Base-by-base conservation (phyloP, 2,797 vertebrate genomes). In the Alectoris magna region DNA sequence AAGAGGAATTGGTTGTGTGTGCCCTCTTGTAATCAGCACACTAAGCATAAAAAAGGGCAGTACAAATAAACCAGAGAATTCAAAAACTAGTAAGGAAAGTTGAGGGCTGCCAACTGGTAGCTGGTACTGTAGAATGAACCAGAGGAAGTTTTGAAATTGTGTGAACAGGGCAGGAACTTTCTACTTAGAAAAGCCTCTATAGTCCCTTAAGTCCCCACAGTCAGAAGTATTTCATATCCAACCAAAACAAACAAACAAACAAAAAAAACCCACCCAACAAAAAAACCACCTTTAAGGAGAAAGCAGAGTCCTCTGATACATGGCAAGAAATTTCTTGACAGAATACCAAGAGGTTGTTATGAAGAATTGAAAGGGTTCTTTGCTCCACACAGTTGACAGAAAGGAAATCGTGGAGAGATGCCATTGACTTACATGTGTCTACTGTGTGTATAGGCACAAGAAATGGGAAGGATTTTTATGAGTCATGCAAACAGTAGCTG, bases 311-410 rank as follows among this genome's bases (percentile, higher is more conserved):
- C 62, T 90, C 34, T 78, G 66, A 59, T 19, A 66, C 36, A 84
- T 94, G 74, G 87, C 70, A 90, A 78, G 67, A 82, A 88, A 90
- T 92, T 93, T 94, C 39, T 70, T 90, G 93, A 88, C 24, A 59
- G 83, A 63, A 63, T 64, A 92, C 43, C 41, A 87, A 85, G 81
- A 89, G 59, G 18, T 87, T 88, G 48, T 44, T 94, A 6, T 76
- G 59, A 86, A 84, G 24, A 63, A 51, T 84, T 91, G 76, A 88
- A 84, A 90, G 69, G 10, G 58, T 46, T 73, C 68, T 84, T 94
- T 93, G 59, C 43, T 39, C 9, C 72, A 93, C 69, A 36, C 23
- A 59, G 48, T 9, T 91, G 91, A 70, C 64, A 82, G 84, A 94
- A 93, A 85, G 62, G 80, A 92, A 81, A 67, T 70, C 80, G 87